These are phyloP conservation scores for Bombus affinis DNA, from an alignment of 1,140 invertebrate genomes.

Conservation along the genomic window DNA sequence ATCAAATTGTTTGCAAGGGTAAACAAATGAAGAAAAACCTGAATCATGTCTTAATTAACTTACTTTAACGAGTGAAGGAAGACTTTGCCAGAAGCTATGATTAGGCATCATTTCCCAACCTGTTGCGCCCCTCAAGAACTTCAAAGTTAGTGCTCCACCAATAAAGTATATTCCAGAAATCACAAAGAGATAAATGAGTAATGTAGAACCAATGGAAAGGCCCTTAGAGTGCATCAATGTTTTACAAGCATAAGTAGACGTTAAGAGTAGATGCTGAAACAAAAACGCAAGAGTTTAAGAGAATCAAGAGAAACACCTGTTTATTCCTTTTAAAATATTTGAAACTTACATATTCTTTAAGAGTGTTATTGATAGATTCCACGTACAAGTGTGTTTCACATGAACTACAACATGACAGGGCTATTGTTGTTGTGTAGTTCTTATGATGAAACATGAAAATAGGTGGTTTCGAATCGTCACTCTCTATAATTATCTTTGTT, in stretches of 20 bases:
- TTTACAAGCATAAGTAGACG: conserved; percentile 55
- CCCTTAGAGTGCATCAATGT: conserved; percentile 9
- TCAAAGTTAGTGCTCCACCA: conserved; percentile 73
- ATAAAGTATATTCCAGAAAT: conserved; percentile 72
- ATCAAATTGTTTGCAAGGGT: conserved; percentile 7
- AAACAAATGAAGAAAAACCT: background rate
- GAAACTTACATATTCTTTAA: conserved; percentile 35
- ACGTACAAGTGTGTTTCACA: background rate
- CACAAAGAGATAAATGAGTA: conserved; percentile 73
- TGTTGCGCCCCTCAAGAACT: conserved; percentile 76
- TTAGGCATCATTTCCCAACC: conserved; percentile 81
- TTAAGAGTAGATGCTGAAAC: conserved; percentile 59
- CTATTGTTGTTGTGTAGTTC: conserved; percentile 29
- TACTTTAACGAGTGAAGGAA: conserved; percentile 77
- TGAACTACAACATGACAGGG: conserved; percentile 35
- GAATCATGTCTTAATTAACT: conserved; percentile 23
- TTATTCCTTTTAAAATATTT: background rate
- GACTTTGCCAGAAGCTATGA: conserved; percentile 78
- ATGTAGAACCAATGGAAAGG: conserved; percentile 73
- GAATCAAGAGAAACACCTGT: background rate
- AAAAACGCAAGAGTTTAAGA: background rate
- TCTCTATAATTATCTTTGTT: conserved; percentile 23
- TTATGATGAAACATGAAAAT: conserved; percentile 36
- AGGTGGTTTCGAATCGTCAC: background rate
- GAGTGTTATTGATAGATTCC: background rate